Evolutionary conservation across 2,888 invertebrate species (phyloP), one percentile per base, ranked within the genome.

Genomic region (Limulus polyphemus): DNA sequence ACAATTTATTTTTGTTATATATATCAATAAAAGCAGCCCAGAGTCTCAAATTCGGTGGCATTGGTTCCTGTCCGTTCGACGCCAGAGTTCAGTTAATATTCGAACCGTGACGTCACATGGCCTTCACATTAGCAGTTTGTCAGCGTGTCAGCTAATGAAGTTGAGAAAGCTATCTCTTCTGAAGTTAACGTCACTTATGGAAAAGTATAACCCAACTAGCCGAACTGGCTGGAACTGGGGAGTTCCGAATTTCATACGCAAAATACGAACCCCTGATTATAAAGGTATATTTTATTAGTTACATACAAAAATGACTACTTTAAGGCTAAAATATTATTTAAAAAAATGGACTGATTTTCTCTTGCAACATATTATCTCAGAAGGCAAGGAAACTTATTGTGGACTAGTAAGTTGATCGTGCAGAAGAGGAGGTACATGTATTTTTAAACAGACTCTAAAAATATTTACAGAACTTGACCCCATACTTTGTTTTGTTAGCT

Each of bases 241-340:
- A 71, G 77, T 91, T 64, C 89, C 90, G 1, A 74, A 93, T 75
- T 84, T 95, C 71, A 90, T 94, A 68, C 83, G 90, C 73, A 90
- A 91, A 77, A 90, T 91, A 71, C 92, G 93, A 76, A 83, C 86
- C 64, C 90, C 91, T 0, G 90, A 90, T 75, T 91, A 90, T 73
- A 90, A 87, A 82, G 84, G 84, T 84, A 69, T 69, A 57, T 61
- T 32, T 7, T 7, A 32, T 5, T 32, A 32, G 32, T 32, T 32
- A 32, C 32, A 32, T 32, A 32, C 1, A 32, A 7, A 32, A 32
- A 32, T 7, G 32, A 5, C 7, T 32, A 7, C 32, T 32, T 32
- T 32, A 32, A 32, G 32, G 32, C 32, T 2, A 32, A 32, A 32
- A 32, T 32, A 32, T 7, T 32, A 1, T 32, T 32, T 32, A 0